phyloP scores from a whole-genome alignment of 2,797 vertebrate genomes.

The Hozukius guyotensis region DNA sequence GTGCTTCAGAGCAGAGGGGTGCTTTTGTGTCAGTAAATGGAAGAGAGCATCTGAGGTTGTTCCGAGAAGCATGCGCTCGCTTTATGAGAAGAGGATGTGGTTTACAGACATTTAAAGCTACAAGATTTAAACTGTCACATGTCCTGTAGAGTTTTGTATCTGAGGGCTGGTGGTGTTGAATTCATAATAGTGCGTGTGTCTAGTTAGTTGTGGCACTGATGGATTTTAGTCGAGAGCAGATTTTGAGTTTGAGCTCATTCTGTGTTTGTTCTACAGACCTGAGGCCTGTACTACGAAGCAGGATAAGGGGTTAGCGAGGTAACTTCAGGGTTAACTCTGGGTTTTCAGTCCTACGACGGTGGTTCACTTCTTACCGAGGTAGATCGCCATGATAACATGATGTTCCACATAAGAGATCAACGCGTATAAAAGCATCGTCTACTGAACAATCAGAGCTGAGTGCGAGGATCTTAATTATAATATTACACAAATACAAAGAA shows the following conservation, averaged over 20 bases:
- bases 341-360: too few species aligned
- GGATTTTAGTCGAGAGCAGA: conserved; percentile 28
- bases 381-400: too few species aligned
- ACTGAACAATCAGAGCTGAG: too few species aligned
- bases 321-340: too few species aligned
- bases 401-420: too few species aligned
- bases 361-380: too few species aligned
- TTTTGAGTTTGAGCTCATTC: conserved; percentile 18
- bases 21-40: conserved; percentile 17
- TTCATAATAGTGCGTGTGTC: conserved; percentile 27
- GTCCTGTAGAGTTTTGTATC: conserved; percentile 20
- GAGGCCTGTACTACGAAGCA: too few species aligned
- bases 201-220: conserved; percentile 46
- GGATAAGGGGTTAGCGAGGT: too few species aligned
- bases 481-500: too few species aligned
- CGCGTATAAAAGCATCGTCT: too few species aligned
- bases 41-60: conserved; percentile 10
- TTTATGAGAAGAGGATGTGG: conserved; percentile 61
- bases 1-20: conserved; percentile 18
- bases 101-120: conserved; percentile 24
- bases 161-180: neutral
- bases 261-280: conserved; percentile 12
- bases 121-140: conserved; percentile 10
- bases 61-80: neutral
- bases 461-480: too few species aligned